Evolutionary conservation across 2,888 invertebrate species (phyloP), one percentile per base, ranked within the genome.

Genomic region (Drosophila meridionalis): DNA sequence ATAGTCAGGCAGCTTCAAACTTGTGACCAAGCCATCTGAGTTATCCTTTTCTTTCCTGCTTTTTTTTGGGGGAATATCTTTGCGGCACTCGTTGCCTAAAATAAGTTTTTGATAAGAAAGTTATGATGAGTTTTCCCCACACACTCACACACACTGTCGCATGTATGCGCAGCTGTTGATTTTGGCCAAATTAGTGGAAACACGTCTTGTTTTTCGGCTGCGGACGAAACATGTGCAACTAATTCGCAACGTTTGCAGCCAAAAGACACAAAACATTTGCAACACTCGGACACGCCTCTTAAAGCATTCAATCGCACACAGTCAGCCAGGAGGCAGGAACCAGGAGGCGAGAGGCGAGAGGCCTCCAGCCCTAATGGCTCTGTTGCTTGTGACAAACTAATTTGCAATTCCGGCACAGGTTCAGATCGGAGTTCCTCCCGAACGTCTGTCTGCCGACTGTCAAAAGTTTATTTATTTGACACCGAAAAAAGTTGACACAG

Each of bases 381-480:
- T 32, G 50, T 34, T 52, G 50, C 50, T 34, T 52, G 32, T 55
- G 56, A 60, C 59, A 69, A 71, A 78, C 87, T 77, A 87, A 85
- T 85, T 89, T 85, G 62, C 84, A 82, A 89, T 85, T 87, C 82
- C 76, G 67, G 56, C 59, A 60, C 30, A 48, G 52, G 76, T 45
- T 45, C 45, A 32, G 42, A 36, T 40, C 47, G 43, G 64, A 64
- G 36, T 48, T 47, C 12, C 66, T 58, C 74, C 68, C 72, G 71
- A 70, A 38, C 32, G 66, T 59, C 88, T 89, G 86, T 87, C 90
- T 89, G 73, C 71, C 86, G 78, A 72, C 86, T 89, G 86, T 86
- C 86, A 86, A 80, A 86, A 87, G 90, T 88, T 86, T 87, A 88
- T 87, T 90, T 87, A 90, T 90, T 90, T 87, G 89, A 87, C 89